phyloP scores from a whole-genome alignment of 1,140 invertebrate genomes.

The Watersipora subatra region DNA sequence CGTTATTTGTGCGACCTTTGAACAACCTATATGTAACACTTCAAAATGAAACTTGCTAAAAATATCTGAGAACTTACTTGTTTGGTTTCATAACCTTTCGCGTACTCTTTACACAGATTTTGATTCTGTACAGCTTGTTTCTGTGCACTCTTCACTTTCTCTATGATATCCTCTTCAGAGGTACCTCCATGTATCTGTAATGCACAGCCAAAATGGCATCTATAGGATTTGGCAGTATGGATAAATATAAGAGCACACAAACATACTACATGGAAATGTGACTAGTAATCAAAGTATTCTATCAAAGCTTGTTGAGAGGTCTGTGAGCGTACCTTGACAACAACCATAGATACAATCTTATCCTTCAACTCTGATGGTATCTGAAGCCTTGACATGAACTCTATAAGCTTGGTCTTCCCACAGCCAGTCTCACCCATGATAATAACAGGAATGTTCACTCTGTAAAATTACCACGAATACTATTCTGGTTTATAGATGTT shows the following conservation, averaged over 20 bases:
- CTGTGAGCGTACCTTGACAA: slow-evolving; percentile 17
- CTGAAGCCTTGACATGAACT: slow-evolving; percentile 15
- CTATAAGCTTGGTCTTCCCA: slow-evolving; percentile 16
- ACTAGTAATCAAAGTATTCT: background rate
- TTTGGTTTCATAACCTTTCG: background rate
- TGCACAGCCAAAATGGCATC: background rate
- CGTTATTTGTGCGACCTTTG: background rate
- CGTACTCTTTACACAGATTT: slow-evolving; percentile 5
- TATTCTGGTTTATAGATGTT: background rate
- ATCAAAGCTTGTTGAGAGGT: background rate
- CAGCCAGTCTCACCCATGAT: slow-evolving; percentile 22
- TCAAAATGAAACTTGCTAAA: background rate
- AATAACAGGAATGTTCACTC: slow-evolving; percentile 21
- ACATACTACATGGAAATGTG: background rate
- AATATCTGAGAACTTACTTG: background rate
- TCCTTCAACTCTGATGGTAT: slow-evolving; percentile 7
- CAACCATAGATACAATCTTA: slow-evolving; percentile 12
- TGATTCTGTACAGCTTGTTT: slow-evolving; percentile 18
- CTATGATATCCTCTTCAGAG: slow-evolving; percentile 19
- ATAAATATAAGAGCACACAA: background rate
- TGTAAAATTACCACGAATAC: slow-evolving; percentile 7
- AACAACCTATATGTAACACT: background rate
- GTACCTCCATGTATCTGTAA: slow-evolving; percentile 32
- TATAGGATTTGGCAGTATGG: background rate
- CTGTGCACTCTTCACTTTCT: slow-evolving; percentile 21